Conservation (phyloP, 2,888 invertebrate species). For the Campoletis raptor region DNA sequence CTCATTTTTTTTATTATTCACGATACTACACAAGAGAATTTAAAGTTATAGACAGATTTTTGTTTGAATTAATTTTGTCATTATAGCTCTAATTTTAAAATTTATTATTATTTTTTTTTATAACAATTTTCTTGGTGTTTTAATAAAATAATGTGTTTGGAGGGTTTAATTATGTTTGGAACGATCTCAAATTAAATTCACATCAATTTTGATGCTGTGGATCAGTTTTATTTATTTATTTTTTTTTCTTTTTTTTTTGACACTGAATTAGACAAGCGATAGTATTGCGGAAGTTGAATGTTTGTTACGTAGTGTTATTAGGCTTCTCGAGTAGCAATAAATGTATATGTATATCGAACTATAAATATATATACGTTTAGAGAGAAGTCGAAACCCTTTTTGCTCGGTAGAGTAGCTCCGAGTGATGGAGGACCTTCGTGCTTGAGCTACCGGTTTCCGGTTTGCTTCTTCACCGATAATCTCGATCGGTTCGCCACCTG, state of each 20-base stretch:
- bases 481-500: slow-evolving; percentile 81
- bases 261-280: slow-evolving; percentile 40
- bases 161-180: not conserved
- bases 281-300: slow-evolving; percentile 79
- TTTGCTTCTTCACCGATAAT: slow-evolving; percentile 81
- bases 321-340: slow-evolving; percentile 73
- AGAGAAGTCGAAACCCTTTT: slow-evolving; percentile 35
- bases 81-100: too few species aligned
- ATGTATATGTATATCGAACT: slow-evolving; percentile 6
- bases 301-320: slow-evolving; percentile 74
- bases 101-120: not conserved
- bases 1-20: not conserved
- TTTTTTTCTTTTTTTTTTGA: not conserved
- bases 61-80: not conserved
- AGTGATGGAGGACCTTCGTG: slow-evolving; percentile 82
- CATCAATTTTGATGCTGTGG: not conserved
- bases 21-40: not conserved
- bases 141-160: too few species aligned
- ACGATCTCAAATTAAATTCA: not conserved
- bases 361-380: not conserved
- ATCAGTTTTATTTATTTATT: not conserved
- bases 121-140: not conserved
- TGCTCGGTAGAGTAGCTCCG: slow-evolving; percentile 43
- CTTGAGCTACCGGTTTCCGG: slow-evolving; percentile 79
- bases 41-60: not conserved